Conservation (phyloP, 2,113 vertebrate genomes). For the Onychostruthus taczanowskii region DNA sequence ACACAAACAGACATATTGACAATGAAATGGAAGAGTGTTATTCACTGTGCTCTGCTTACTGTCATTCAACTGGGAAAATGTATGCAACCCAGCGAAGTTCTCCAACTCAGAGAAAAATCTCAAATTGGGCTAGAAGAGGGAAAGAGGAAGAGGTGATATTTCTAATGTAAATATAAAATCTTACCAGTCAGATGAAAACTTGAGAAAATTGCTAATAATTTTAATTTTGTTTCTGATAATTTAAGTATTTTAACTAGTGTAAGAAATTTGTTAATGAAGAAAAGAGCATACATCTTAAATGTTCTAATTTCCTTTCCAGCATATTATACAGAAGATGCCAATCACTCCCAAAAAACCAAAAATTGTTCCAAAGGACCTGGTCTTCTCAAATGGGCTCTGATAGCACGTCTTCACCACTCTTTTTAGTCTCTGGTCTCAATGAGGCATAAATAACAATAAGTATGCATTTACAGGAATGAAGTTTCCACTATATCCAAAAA, state of each 20-base stretch:
- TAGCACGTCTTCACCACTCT: neutral
- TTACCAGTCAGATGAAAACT: neutral
- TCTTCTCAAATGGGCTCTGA: neutral
- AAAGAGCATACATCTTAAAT: neutral
- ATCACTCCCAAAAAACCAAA: neutral
- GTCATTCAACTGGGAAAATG: conserved; percentile 6
- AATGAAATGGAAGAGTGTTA: neutral
- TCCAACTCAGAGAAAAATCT: neutral
- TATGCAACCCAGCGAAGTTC: neutral
- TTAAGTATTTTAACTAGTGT: neutral
- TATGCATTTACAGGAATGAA: neutral
- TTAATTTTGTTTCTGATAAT: neutral
- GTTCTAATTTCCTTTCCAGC: neutral
- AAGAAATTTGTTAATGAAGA: neutral
- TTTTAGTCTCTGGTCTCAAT: neutral
- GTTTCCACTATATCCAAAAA: neutral
- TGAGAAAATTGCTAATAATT: neutral
- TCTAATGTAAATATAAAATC: neutral
- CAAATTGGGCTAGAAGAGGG: neutral
- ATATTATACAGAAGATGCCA: neutral
- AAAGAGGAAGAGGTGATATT: neutral
- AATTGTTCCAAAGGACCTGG: neutral
- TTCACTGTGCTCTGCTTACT: neutral
- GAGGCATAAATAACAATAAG: neutral
- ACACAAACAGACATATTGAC: neutral